Percentiles rank a stretch among this genome's conserved stretches.
Conservation (phyloP, 2,113 vertebrate species). For the Microtus oregoni region DNA sequence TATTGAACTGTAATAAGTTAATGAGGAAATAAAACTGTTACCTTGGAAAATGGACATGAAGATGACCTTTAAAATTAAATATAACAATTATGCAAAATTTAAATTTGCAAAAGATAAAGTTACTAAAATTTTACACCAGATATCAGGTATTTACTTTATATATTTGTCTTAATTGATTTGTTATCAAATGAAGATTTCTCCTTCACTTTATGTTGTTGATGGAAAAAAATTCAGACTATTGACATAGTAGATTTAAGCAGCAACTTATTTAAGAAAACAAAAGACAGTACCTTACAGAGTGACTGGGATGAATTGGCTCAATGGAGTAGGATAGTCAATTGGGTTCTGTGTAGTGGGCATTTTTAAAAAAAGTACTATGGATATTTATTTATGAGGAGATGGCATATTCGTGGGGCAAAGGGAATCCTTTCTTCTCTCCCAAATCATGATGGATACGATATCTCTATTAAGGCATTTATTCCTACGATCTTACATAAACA, state of each 20-base stretch:
- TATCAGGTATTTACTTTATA: neutral
- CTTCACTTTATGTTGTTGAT: neutral
- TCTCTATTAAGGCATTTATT: neutral
- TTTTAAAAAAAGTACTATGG: neutral
- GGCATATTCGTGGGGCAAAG: neutral
- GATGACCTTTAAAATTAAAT: conserved; percentile 14
- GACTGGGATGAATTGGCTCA: neutral
- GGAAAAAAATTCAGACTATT: neutral
- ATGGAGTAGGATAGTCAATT: neutral
- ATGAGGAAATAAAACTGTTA: neutral
- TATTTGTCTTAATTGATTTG: neutral
- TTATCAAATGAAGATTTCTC: neutral
- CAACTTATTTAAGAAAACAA: neutral
- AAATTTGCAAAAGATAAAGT: neutral
- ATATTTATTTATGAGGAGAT: neutral
- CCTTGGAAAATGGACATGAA: neutral
- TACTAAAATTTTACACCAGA: neutral
- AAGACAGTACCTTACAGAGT: neutral
- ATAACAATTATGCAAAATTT: conserved; percentile 5
- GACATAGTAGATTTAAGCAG: neutral
- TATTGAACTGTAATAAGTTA: neutral
- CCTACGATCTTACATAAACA: neutral
- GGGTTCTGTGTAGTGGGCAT: neutral
- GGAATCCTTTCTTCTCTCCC: neutral
- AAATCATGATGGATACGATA: neutral